phyloP scores from a whole-genome alignment of 2,113 vertebrate species.

The Rhinolophus ferrumequinum region DNA sequence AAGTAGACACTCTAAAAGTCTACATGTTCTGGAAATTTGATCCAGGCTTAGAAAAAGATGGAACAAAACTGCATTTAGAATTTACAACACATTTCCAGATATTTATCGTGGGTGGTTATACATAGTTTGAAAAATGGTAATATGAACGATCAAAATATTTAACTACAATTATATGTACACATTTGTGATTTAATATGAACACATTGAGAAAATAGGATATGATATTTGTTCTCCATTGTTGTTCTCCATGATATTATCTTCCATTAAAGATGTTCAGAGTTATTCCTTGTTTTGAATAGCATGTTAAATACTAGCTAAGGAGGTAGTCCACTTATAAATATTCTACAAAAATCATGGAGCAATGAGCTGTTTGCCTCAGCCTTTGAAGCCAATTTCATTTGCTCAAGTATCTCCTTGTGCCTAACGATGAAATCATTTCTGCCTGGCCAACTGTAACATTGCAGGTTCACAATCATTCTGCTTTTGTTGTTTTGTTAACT shows the following conservation, averaged over 20 bases:
- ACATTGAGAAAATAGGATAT: background rate
- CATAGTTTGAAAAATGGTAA: background rate
- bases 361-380: background rate
- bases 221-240: background rate
- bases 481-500: background rate
- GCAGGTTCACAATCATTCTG: background rate
- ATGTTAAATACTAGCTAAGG: background rate
- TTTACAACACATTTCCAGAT: background rate
- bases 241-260: background rate
- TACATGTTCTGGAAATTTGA: background rate
- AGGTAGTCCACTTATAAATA: background rate
- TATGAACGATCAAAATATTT: background rate
- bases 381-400: background rate
- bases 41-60: background rate
- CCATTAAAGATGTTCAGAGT: background rate
- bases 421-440: accelerated
- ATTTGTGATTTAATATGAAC: background rate
- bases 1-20: background rate
- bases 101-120: background rate
- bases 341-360: background rate
- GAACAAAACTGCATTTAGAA: background rate
- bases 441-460: background rate
- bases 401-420: accelerated
- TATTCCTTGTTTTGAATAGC: background rate
- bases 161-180: background rate